These are phyloP conservation scores for Tinamus guttatus DNA, from an alignment of 2,113 vertebrate species.

Conservation along the genomic window DNA sequence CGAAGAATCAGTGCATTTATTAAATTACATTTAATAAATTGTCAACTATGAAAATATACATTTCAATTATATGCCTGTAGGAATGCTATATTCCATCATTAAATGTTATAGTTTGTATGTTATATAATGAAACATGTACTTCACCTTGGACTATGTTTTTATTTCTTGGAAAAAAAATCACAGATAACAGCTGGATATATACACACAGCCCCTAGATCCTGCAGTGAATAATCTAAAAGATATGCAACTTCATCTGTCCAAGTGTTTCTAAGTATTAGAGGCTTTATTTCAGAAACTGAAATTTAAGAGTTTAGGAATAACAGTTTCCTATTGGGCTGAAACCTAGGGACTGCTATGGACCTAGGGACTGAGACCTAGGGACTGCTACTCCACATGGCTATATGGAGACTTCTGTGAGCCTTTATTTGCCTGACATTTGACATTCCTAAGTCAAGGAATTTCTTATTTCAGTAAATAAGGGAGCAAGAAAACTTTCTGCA, in stretches of 20 bases:
- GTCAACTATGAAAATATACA: background rate
- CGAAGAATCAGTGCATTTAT: background rate
- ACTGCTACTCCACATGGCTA: too few relatives aligned
- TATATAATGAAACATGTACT: conserved; percentile 3
- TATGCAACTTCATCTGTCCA: background rate
- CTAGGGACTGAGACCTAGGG: background rate
- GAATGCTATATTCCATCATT: background rate
- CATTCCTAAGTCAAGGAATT: background rate
- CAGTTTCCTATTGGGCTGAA: background rate
- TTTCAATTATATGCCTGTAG: background rate
- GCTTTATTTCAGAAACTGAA: background rate
- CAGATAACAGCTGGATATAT: background rate
- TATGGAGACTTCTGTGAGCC: background rate
- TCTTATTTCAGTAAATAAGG: background rate
- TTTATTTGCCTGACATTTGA: background rate
- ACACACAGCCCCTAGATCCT: background rate
- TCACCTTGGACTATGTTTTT: background rate
- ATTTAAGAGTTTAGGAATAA: background rate
- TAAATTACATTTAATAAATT: background rate
- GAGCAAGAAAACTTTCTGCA: background rate
- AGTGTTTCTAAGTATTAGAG: background rate
- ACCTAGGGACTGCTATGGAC: background rate
- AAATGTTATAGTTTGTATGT: background rate
- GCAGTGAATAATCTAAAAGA: background rate
- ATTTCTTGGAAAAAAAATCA: background rate